These are phyloP conservation scores for Saccopteryx leptura DNA, from an alignment of 2,113 vertebrate genomes.

Conservation along the genomic window DNA sequence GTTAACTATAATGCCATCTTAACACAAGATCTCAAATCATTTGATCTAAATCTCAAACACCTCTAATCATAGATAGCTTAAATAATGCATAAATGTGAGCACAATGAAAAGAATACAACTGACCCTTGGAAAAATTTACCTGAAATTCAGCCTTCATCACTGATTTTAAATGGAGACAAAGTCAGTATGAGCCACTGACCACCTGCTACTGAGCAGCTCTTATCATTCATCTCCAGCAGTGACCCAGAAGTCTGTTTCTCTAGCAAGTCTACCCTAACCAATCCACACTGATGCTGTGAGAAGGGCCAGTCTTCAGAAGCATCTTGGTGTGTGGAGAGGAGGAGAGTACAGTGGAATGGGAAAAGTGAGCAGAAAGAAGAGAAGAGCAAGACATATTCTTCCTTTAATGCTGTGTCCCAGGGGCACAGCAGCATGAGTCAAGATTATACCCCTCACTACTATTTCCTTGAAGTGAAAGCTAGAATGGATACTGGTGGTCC, in stretches of 20 bases:
- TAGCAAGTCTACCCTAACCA: neutral
- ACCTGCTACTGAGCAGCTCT: constrained; percentile 4
- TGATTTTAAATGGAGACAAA: constrained; percentile 61
- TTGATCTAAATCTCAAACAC: constrained; percentile 65
- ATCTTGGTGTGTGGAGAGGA: neutral
- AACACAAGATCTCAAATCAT: constrained; percentile 57
- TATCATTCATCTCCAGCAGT: constrained; percentile 56
- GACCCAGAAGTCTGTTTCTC: constrained; percentile 64
- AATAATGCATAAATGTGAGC: constrained; percentile 68
- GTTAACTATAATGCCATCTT: constrained; percentile 9
- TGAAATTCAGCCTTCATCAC: constrained; percentile 69
- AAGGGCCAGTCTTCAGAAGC: constrained; percentile 51
- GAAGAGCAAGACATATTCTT: neutral
- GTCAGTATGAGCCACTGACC: constrained; percentile 51
- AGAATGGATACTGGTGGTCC: neutral
- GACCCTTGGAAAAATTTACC: constrained; percentile 74
- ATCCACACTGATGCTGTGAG: constrained; percentile 31
- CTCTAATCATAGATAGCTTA: constrained; percentile 62
- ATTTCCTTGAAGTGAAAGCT: constrained; percentile 22
- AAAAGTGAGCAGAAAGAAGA: neutral
- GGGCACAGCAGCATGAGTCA: neutral
- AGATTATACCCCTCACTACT: neutral
- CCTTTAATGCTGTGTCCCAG: neutral
- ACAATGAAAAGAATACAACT: constrained; percentile 73
- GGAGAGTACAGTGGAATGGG: neutral